Evolutionary conservation across 2,888 invertebrate genomes (phyloP), one percentile per base, ranked within the genome.

Genomic region (Campoletis raptor): DNA sequence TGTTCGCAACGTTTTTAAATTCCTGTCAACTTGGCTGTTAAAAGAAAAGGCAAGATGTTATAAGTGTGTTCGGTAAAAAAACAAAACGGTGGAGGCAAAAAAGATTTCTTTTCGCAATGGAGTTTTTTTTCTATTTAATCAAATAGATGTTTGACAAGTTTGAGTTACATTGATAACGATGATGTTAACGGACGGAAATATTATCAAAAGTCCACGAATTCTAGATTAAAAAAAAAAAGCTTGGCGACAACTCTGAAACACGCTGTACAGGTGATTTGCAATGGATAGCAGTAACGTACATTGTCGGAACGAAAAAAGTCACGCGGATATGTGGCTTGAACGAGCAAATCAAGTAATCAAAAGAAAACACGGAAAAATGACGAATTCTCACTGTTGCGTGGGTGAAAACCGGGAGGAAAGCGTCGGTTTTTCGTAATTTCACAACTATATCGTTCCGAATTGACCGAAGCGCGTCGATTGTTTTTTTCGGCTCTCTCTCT

Each of bases 321-420:
- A 40, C 40, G 37, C 67, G 40, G n/a, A 67, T 40, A 67, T 37
- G 18, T 37, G 18, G 37, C 37, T 30, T 10, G 21, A 40, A 12
- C 36, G 6, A 21, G 37, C 21, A 10, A n/a, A 57, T 54, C 30
- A 89, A 91, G 90, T 90, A 89, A 88, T 89, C 90, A 90, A 89
- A 90, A 88, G 87, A 90, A 89, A 89, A 80, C 87, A 85, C 86
- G 86, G 81, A 86, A 83, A 88, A 89, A 88, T 88, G 82, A 87
- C 69, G 54, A 79, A 8, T 67, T 74, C 72, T 76, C 74, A 73
- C 81, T 76, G 40, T 67, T 18, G 42, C 48, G 36, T 36, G 54
- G 57, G 48, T 48, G 30, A 81, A 78, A 67, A 67, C 48, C 30
- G 52, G n/a, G 37, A 66, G 67, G 36, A 45, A 45, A 73, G 80